Evolutionary conservation across 1,140 invertebrate species (phyloP), one percentile per base, ranked within the genome.

Genomic region (Sitophilus oryzae): DNA sequence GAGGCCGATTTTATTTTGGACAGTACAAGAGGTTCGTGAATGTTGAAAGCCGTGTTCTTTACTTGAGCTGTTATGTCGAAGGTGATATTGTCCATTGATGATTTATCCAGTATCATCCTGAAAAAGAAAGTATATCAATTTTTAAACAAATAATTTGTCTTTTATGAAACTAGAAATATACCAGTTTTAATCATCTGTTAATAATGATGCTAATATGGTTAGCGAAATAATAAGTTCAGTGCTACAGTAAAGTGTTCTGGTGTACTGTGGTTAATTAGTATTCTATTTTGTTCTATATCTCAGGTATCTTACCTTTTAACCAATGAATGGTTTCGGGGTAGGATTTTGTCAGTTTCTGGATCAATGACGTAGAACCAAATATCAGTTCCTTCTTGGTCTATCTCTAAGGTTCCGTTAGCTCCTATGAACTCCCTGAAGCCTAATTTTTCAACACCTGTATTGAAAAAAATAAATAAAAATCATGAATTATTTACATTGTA

Each of bases 321-420:
- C 35, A 78, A 69, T 3, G 79, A 77, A 58, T 83, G 82, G 63
- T 91, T 89, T 22, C 83, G 79, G 4, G 78, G 72, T 11, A 93
- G 66, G 58, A 93, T 87, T 34, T 73, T 77, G 48, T 89, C 88
- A 0, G 81, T 87, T 22, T 77, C 77, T 0, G 89, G 89, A 75
- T 93, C 88, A 15, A 93, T 77, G 0, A 86, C 76, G 60, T 92
- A 93, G 68, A 93, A 85, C 87, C 88, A 92, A 2, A 93, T 78
- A 64, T 92, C 89, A 0, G 89, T 91, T 5, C 84, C 86, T n/a
- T 79, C 74, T 0, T 79, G 73, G 68, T 89, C 86, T 14, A 76
- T 80, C 60, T 88, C 82, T 3, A 91, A 68, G 0, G 85, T 88
- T 3, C 83, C 82, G 67, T 91, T 91, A 51, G 80, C 78, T 19